Percentiles rank a stretch among this genome's conserved stretches.
These are phyloP conservation scores for Mohoua ochrocephala DNA, from an alignment of 2,113 vertebrate genomes.

Conservation along the genomic window DNA sequence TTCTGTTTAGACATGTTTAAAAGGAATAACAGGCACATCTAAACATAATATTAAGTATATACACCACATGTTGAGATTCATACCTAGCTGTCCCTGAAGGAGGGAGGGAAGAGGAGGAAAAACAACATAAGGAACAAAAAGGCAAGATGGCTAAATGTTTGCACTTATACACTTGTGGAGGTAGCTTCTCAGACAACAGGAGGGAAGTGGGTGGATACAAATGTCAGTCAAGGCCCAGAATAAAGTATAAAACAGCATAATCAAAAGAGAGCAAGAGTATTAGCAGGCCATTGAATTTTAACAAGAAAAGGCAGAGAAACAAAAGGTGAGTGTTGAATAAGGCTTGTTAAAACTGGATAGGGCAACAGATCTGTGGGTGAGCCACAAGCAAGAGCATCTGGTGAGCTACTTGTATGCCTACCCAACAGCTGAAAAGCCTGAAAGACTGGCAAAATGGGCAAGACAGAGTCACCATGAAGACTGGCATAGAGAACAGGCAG, in stretches of 20 bases:
- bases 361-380: neutral
- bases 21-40: neutral
- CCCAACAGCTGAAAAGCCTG: neutral
- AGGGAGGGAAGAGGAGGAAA: neutral
- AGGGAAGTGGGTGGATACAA: neutral
- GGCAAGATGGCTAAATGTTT: neutral
- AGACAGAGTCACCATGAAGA: neutral
- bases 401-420: neutral
- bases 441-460: neutral
- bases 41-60: neutral
- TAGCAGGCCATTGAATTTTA: neutral
- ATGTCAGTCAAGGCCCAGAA: neutral
- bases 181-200: slow-evolving; percentile 7
- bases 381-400: neutral
- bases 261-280: neutral
- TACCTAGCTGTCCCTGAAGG: neutral
- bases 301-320: neutral
- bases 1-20: neutral
- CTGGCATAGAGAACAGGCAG: neutral
- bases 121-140: neutral
- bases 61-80: neutral
- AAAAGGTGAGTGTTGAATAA: neutral
- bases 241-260: neutral
- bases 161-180: neutral
- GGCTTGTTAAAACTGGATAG: neutral